These are phyloP conservation scores for Orchestes rusci DNA, from an alignment of 2,888 invertebrate species.

Conservation along the genomic window DNA sequence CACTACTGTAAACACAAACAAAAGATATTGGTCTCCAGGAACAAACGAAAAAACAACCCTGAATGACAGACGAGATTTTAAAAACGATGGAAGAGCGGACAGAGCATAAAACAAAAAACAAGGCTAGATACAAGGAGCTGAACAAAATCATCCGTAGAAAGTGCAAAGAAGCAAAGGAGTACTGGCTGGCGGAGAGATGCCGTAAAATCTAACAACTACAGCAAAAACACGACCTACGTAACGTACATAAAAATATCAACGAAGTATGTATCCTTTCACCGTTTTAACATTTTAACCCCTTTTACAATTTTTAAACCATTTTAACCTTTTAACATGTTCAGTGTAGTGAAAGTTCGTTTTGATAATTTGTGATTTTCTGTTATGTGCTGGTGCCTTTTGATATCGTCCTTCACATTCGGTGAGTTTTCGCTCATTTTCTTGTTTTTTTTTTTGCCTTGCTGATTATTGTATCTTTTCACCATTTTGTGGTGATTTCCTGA, in stretches of 20 bases:
- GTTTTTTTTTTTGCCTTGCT: too few species aligned
- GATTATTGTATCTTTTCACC: too few species aligned
- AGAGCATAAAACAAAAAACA: background rate
- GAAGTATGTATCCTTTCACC: background rate
- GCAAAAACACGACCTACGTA: background rate
- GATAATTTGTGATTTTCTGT: too few species aligned
- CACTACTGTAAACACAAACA: conserved; percentile 1
- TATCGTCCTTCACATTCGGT: too few species aligned
- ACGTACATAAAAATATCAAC: background rate
- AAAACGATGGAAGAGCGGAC: background rate
- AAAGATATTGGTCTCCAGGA: background rate
- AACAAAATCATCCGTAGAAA: background rate
- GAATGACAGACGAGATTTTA: background rate
- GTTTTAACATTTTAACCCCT: too few species aligned
- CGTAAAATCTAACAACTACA: background rate
- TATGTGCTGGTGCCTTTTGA: too few species aligned
- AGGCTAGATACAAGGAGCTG: background rate
- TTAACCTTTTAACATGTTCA: too few species aligned
- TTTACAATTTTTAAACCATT: too few species aligned
- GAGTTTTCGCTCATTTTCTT: too few species aligned
- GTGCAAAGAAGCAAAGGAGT: conserved; percentile 1
- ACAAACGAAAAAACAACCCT: conserved; percentile 3
- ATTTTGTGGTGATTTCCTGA: too few species aligned
- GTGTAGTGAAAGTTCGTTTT: too few species aligned
- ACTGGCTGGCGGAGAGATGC: background rate